Conservation (phyloP, 2,113 vertebrate species). For the Ovibos moschatus region DNA sequence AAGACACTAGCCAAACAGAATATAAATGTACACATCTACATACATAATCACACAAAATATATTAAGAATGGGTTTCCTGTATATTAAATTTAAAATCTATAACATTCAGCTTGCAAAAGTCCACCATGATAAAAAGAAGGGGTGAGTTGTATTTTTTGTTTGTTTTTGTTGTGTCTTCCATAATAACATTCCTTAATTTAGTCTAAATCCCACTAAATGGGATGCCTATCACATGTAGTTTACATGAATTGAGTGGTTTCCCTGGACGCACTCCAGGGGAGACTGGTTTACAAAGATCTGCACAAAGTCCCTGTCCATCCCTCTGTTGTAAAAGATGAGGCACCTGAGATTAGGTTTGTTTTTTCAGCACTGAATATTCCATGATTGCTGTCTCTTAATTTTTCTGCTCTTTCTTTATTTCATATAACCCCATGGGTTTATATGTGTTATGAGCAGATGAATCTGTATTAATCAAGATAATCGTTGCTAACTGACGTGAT, state of each 20-base stretch:
- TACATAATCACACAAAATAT: background rate
- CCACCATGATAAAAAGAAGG: background rate
- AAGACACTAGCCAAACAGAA: background rate
- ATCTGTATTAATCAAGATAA: background rate
- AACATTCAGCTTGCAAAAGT: background rate
- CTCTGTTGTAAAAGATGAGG: background rate
- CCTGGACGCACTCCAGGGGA: rapidly evolving
- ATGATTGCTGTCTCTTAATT: background rate
- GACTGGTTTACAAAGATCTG: background rate
- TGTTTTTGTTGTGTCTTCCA: background rate
- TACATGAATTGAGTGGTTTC: rapidly evolving
- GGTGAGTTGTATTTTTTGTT: background rate
- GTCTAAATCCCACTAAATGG: background rate
- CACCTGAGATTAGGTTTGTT: background rate
- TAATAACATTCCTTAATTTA: background rate
- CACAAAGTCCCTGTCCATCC: background rate
- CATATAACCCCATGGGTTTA: background rate
- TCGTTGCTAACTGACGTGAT: background rate
- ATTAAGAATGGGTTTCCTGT: background rate
- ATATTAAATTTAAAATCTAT: background rate
- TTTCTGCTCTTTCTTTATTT: background rate
- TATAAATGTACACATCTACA: background rate
- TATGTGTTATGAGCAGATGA: background rate
- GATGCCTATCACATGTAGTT: background rate
- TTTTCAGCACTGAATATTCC: background rate